A percentile compares a stretch with the other conserved stretches of the same genome.
Evolutionary conservation across 2,797 vertebrate genomes (phyloP).

Genomic region (Sparidentex hasta): DNA sequence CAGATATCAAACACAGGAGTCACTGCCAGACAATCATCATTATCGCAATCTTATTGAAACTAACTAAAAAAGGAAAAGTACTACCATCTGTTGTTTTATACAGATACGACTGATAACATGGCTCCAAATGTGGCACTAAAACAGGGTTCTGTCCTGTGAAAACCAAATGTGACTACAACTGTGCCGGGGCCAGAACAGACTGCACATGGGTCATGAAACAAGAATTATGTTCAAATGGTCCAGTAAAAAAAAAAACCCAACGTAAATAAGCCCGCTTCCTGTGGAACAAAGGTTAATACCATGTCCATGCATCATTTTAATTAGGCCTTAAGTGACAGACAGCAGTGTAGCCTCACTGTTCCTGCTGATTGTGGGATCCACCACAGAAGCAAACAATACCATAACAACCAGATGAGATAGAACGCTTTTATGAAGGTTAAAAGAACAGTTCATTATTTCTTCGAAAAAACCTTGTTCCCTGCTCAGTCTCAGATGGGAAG

Average conservation of each 20-base stretch:
- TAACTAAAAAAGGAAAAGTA: slow-evolving; percentile 34
- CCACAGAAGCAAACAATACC: slow-evolving; percentile 9
- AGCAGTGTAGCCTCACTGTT: slow-evolving; percentile 31
- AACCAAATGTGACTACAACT: slow-evolving; percentile 9
- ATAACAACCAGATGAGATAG: not conserved
- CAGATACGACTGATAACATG: not conserved
- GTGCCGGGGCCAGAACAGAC: slow-evolving; percentile 17
- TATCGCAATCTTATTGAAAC: slow-evolving; percentile 24
- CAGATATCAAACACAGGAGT: slow-evolving; percentile 19
- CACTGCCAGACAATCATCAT: slow-evolving; percentile 11
- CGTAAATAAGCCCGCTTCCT: slow-evolving; percentile 24
- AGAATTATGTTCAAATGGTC: slow-evolving; percentile 3
- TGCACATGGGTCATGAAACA: slow-evolving; percentile 17
- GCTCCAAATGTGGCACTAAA: slow-evolving; percentile 16
- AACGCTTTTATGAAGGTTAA: not conserved
- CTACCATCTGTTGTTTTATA: slow-evolving; percentile 25
- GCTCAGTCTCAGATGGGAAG: not conserved
- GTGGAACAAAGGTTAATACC: slow-evolving; percentile 35
- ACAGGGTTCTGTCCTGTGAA: not conserved
- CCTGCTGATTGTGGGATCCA: slow-evolving; percentile 41
- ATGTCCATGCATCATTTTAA: slow-evolving; percentile 43
- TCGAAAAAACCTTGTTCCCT: not conserved
- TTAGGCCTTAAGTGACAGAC: slow-evolving; percentile 36
- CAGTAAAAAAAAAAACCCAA: not conserved
- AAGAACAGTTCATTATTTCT: not conserved